Conservation (phyloP, 1,140 invertebrate genomes). For the Amyelois transitella region DNA sequence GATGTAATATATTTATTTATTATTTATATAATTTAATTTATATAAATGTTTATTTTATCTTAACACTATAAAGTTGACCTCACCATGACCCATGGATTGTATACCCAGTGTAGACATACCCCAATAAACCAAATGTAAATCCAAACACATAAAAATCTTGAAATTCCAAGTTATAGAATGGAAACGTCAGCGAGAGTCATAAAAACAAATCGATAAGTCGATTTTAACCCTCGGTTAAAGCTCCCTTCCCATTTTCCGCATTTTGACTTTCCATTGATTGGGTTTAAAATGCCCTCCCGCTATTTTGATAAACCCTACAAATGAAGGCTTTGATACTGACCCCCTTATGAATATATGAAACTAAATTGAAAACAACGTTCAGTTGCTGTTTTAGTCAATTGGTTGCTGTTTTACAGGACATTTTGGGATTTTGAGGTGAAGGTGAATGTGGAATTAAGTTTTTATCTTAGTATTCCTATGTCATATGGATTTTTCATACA, state of each 20-base stretch:
- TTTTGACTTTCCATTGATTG: constrained; percentile 66
- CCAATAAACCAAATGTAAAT: constrained; percentile 2
- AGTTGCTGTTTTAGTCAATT: not conserved
- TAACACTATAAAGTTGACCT: too few relatives aligned
- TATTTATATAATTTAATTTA: too few relatives aligned
- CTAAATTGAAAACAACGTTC: constrained; percentile 15
- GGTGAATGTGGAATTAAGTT: too few relatives aligned
- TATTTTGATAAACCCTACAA: constrained; percentile 51
- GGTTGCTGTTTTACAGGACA: not conserved
- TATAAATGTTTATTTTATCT: too few relatives aligned
- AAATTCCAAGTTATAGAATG: constrained; percentile 30
- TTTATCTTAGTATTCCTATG: too few relatives aligned
- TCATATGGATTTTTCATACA: too few relatives aligned
- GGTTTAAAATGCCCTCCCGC: constrained; percentile 49
- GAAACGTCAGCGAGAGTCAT: constrained; percentile 62
- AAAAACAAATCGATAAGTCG: constrained; percentile 64
- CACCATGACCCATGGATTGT: not conserved
- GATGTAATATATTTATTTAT: too few relatives aligned
- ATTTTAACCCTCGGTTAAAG: constrained; percentile 67
- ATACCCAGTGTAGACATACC: not conserved
- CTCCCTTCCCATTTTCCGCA: constrained; percentile 61
- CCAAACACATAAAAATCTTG: constrained; percentile 2
- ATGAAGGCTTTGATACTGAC: constrained; percentile 24
- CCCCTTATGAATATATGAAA: constrained; percentile 27
- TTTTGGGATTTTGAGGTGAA: too few relatives aligned